Evolutionary conservation across 2,113 vertebrate genomes (phyloP), one percentile per base, ranked within the genome.

Genomic region (Hydrolagus affinis): DNA sequence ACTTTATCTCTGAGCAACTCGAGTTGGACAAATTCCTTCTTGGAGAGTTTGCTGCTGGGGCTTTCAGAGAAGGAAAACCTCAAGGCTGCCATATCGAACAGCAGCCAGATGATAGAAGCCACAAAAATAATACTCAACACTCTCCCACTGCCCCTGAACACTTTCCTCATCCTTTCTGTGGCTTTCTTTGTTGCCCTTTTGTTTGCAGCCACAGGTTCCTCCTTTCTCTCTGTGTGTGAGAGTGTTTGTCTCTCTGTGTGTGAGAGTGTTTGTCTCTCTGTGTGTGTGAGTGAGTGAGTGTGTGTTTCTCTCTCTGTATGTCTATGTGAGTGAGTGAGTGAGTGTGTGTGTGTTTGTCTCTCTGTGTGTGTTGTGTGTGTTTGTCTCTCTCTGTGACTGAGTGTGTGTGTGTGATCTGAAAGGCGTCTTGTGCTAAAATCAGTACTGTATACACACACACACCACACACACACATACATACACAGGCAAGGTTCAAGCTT

Each of bases 41-140:
- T 93, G 85, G 94, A 86, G 72, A 92, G 86, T 85, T 90, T 89
- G 12, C 91, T 89, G 89, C 93, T 93, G 76, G 88, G 89, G 44
- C 44, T 85, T 56, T 97, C 96, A 87, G 89, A 93, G 85, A 96
- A 91, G 19, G 96, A 97, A 6, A 97, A 60, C 80, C 94, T 92
- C 17, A 98, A 94, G n/a, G 95, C 96, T 88, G 95, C 96, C 94
- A 98, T 97, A 91, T 98, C 96, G 88, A 98, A 95, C 73, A 98
- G 91, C 73, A 98, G 88, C 97, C 97, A 98, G 64, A 95, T 87
- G 87, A 98, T 91, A 70, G 97, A 98, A 62, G 96, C 96, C 8
- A 89, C 89, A 87, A 97, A 96, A 85, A 98, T 94, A 68, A 97
- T 94, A 0, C 93, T 95, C 8, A 98, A 91, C 17, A 95, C 93